Percentiles rank a stretch among this genome's conserved stretches.
These are phyloP conservation scores for Cecidostiba fungosa DNA, from an alignment of 2,888 invertebrate genomes.

Conservation along the genomic window DNA sequence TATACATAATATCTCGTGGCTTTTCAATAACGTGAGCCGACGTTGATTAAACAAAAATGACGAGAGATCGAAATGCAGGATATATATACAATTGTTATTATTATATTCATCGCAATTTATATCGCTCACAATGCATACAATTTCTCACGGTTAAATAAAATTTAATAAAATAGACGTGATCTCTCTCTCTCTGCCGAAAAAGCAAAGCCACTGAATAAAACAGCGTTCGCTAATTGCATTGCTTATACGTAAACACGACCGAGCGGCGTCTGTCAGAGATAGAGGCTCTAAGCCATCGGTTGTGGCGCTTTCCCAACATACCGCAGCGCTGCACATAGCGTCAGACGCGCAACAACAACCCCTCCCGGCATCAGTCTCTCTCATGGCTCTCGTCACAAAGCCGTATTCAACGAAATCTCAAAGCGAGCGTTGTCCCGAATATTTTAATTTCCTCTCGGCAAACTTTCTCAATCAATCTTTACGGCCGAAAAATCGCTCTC, in stretches of 20 bases:
- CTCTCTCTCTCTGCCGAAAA: neutral
- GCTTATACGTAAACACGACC: neutral
- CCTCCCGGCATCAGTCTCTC: neutral
- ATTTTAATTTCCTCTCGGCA: neutral
- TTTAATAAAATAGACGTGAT: no score
- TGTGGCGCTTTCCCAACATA: neutral
- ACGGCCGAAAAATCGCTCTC: neutral
- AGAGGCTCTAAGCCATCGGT: constrained; percentile 5
- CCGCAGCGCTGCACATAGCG: neutral
- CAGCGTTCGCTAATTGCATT: neutral
- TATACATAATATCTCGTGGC: no score
- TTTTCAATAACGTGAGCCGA: no score
- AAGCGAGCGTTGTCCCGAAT: neutral
- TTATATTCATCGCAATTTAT: no score
- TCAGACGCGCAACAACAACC: neutral
- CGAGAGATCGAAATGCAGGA: no score
- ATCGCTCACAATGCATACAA: no score
- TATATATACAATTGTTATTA: no score
- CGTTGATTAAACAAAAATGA: no score
- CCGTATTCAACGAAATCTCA: neutral
- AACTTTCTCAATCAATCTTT: neutral
- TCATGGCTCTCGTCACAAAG: neutral
- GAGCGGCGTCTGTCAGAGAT: neutral
- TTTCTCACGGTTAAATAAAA: no score
- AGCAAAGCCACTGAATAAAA: neutral